These are phyloP conservation scores for Magallana nippona DNA, from an alignment of 2,888 invertebrate species.

Conservation along the genomic window DNA sequence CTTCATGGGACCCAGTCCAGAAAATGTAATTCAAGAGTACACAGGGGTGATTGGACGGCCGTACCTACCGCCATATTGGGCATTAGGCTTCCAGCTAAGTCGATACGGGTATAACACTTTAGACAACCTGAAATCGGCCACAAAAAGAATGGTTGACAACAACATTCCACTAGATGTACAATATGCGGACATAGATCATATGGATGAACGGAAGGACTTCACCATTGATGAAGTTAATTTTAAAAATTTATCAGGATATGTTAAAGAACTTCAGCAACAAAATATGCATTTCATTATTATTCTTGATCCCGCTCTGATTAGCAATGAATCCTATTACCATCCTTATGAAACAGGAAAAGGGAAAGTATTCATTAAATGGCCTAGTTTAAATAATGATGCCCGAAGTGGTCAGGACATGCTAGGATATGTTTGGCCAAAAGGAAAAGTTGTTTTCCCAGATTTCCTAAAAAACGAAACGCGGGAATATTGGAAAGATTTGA, in stretches of 20 bases:
- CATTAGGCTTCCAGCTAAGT: constrained; percentile 92
- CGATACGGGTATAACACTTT: constrained; percentile 82
- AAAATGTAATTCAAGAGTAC: constrained; percentile 80
- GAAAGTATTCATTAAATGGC: constrained; percentile 76
- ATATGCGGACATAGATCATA: constrained; percentile 77
- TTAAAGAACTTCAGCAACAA: constrained; percentile 62
- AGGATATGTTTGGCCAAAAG: constrained; percentile 77
- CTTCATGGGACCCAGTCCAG: constrained; percentile 88
- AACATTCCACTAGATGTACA: constrained; percentile 76
- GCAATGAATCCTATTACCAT: constrained; percentile 66
- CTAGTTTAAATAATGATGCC: constrained; percentile 53
- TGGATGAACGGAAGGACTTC: constrained; percentile 72
- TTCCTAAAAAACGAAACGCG: constrained; percentile 69
- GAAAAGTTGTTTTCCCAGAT: constrained; percentile 76
- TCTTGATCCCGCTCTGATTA: constrained; percentile 71
- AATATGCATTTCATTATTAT: constrained; percentile 73
- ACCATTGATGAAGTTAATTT: constrained; percentile 68
- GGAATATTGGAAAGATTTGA: constrained; percentile 71
- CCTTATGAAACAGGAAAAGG: constrained; percentile 69
- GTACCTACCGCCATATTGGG: constrained; percentile 92
- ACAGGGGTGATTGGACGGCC: constrained; percentile 85
- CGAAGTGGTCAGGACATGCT: constrained; percentile 65
- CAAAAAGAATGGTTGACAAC: constrained; percentile 72
- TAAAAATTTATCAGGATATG: constrained; percentile 67
- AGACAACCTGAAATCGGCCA: constrained; percentile 71